phyloP scores from a whole-genome alignment of 2,113 vertebrate species.

The Pseudorectes ferrugineus region DNA sequence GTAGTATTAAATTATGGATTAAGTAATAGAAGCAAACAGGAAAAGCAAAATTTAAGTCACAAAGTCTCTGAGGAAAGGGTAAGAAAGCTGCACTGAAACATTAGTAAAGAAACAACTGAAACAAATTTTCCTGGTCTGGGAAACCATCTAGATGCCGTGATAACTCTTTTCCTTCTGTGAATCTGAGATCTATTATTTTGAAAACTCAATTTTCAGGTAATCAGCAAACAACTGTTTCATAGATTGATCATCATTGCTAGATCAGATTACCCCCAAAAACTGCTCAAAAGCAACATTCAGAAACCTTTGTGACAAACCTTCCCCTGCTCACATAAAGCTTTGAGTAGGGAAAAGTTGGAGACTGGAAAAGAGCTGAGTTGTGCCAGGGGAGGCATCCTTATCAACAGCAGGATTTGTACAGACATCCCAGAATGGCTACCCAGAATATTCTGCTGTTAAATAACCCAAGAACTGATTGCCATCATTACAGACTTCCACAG shows the following conservation, averaged over 20 bases:
- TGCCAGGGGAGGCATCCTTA: background rate
- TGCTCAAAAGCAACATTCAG: background rate
- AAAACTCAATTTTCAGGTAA: background rate
- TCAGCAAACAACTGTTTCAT: background rate
- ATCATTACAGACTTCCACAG: background rate
- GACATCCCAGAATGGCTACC: background rate
- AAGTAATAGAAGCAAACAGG: background rate
- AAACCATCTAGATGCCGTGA: background rate
- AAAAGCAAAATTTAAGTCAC: background rate
- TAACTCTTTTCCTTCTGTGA: background rate
- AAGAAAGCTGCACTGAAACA: background rate
- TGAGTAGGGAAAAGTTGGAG: background rate
- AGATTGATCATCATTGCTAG: background rate
- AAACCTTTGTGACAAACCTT: background rate
- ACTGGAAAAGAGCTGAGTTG: background rate
- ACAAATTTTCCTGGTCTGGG: background rate
- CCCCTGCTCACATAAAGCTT: background rate
- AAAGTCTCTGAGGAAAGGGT: background rate
- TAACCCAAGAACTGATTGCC: background rate
- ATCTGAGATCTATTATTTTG: background rate
- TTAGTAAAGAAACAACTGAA: background rate
- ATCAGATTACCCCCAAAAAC: background rate
- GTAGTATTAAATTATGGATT: background rate
- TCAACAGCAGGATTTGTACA: background rate
- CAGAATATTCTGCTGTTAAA: background rate